Percentiles rank a stretch among this genome's conserved stretches.
Evolutionary conservation across 2,113 vertebrate species (phyloP).

Genomic region (Gyps fulvus): DNA sequence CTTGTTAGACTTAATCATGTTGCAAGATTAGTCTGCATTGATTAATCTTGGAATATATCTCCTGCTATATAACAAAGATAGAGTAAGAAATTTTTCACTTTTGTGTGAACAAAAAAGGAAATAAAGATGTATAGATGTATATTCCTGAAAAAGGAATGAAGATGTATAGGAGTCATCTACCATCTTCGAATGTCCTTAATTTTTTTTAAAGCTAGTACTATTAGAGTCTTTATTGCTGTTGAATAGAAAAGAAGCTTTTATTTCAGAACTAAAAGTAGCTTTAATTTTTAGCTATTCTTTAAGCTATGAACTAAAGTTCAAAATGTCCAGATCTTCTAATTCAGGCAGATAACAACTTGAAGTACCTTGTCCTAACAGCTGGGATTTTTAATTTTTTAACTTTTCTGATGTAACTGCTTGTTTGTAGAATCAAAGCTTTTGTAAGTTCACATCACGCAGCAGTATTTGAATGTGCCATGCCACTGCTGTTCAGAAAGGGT

Average conservation of each 20-base stretch:
- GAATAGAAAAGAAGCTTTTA: neutral
- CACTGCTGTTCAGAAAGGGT: neutral
- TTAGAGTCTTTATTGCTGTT: neutral
- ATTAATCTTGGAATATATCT: neutral
- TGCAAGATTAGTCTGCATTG: neutral
- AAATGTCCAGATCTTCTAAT: neutral
- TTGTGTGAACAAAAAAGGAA: neutral
- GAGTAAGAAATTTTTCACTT: neutral
- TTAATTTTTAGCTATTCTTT: neutral
- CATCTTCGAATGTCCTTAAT: neutral
- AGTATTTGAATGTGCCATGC: neutral
- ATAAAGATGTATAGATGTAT: neutral
- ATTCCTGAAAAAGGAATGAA: neutral
- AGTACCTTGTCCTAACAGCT: neutral
- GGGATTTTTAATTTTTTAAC: neutral
- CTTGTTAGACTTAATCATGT: neutral
- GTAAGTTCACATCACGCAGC: neutral
- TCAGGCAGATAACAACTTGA: neutral
- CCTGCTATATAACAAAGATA: neutral
- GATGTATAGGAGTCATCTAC: fast-evolving
- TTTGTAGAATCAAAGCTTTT: neutral
- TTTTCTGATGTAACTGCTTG: neutral
- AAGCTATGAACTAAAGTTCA: neutral
- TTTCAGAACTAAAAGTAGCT: neutral
- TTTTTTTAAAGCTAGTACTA: neutral